Base-by-base conservation (phyloP, 2,113 vertebrate genomes). In the Zingel zingel region DNA sequence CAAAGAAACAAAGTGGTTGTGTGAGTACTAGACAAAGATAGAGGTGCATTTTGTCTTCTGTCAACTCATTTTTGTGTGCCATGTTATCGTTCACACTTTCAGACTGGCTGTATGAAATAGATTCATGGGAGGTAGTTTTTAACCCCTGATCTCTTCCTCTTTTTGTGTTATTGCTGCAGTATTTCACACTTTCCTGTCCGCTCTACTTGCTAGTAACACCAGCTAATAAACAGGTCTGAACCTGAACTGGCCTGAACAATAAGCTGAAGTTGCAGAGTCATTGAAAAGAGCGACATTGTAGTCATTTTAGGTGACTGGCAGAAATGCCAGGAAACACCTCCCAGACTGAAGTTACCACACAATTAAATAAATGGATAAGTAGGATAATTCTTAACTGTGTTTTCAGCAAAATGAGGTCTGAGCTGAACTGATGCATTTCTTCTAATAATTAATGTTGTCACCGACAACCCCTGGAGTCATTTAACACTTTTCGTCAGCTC, bases 401-500 rank as follows among this genome's bases (percentile, higher is more conserved):
- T 66, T 53, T 54, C 6, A 19, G 39, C 45, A 48, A 78, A 77
- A 76, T 58, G 4, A 51, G 51, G 2, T 70, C 47, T 79, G 43
- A 77, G 36, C 33, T 39, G 16, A 21, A 57, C 61, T 66, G 25
- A 48, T 81, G 73, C 68, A 51, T 66, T 85, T 74, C 69, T n/a
- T 82, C 54, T 75, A 50, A 84, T 67, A 75, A 81, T 83, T 90
- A 27, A 84, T 83, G 82, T 88, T 72, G 86, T 74, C 81, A 85
- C 65, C 30, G 63, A 80, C 69, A 77, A 70, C 74, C 65, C 72
- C 56, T 58, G 45, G 57, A 79, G 72, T 79, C 79, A 82, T 84
- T 85, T 83, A 86, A 86, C 82, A 85, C 75, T 80, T 93, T 90
- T 82, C 23, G 65, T 85, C 79, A 71, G 85, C 65, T 58, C 89